Percentiles rank a stretch among this genome's conserved stretches.
These are phyloP conservation scores for Gymnothorax javanicus DNA, from an alignment of 2,797 vertebrate genomes.

Conservation along the genomic window DNA sequence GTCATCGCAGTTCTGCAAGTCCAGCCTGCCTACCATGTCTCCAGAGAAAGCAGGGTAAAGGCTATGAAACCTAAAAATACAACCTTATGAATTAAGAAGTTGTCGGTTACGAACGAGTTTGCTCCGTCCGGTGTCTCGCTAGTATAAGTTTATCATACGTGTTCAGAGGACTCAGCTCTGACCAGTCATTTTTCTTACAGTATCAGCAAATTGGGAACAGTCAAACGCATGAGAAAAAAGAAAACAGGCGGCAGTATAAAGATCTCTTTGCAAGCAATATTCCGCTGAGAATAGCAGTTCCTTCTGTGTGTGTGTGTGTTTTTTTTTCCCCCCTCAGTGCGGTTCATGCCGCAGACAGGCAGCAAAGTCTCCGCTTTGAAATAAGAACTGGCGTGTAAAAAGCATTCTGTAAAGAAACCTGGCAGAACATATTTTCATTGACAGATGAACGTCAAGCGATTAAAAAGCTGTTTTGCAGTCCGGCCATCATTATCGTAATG, in stretches of 20 bases:
- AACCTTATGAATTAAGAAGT: background rate
- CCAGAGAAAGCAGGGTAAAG: conserved; percentile 26
- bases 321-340: background rate
- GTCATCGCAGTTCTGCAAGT: conserved; percentile 82
- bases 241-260: too few relatives aligned
- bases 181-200: background rate
- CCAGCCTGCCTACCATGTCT: conserved; percentile 90
- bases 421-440: background rate
- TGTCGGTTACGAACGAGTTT: background rate
- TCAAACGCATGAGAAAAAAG: background rate
- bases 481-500: too few relatives aligned
- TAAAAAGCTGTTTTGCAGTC: too few relatives aligned
- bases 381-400: background rate
- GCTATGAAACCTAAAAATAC: conserved; percentile 12
- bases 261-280: background rate
- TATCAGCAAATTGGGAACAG: background rate
- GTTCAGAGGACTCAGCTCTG: background rate
- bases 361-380: background rate
- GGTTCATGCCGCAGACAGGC: background rate
- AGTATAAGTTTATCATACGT: background rate
- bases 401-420: background rate
- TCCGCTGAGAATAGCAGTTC: background rate
- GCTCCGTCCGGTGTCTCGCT: background rate
- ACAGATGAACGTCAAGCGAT: background rate
- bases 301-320: background rate